These are phyloP conservation scores for Achlya flavicornis DNA, from an alignment of 2,888 invertebrate species.

Conservation along the genomic window DNA sequence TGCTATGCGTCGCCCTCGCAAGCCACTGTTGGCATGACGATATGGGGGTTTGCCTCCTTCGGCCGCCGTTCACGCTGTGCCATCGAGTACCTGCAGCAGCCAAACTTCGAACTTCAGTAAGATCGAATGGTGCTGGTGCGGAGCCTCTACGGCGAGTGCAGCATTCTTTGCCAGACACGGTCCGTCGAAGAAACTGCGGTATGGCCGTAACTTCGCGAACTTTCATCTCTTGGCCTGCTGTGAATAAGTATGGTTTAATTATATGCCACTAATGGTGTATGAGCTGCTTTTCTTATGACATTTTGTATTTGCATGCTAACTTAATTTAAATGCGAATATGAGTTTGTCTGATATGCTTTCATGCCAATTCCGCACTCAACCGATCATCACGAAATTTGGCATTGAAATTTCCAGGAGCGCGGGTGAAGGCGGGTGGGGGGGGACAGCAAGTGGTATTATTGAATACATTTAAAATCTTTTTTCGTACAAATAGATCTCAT, in stretches of 20 bases:
- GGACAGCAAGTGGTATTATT: too few relatives aligned
- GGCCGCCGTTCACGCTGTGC: slow-evolving; percentile 55
- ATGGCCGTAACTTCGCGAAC: slow-evolving; percentile 51
- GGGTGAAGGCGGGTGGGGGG: too few relatives aligned
- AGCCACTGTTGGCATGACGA: slow-evolving; percentile 63
- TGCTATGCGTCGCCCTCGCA: slow-evolving; percentile 45
- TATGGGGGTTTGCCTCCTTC: slow-evolving; percentile 50
- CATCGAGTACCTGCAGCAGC: slow-evolving; percentile 41
- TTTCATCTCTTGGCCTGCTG: slow-evolving; percentile 61
- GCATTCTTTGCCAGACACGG: slow-evolving; percentile 54
- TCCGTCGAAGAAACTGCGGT: slow-evolving; percentile 56
- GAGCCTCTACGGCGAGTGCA: slow-evolving; percentile 65
- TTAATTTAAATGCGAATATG: too few relatives aligned
- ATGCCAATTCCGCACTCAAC: too few relatives aligned
- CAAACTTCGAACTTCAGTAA: slow-evolving; percentile 53
- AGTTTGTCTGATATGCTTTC: too few relatives aligned
- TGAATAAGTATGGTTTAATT: slow-evolving; percentile 16
- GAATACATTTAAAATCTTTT: too few relatives aligned
- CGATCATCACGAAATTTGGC: too few relatives aligned
- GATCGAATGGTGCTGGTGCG: slow-evolving; percentile 60
- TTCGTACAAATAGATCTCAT: too few relatives aligned
- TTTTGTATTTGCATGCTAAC: too few relatives aligned
- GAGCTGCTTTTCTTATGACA: not conserved
- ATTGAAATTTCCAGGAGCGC: too few relatives aligned
- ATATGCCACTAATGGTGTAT: not conserved